phyloP scores from a whole-genome alignment of 2,113 vertebrate genomes.

The Paramormyrops kingsleyae region DNA sequence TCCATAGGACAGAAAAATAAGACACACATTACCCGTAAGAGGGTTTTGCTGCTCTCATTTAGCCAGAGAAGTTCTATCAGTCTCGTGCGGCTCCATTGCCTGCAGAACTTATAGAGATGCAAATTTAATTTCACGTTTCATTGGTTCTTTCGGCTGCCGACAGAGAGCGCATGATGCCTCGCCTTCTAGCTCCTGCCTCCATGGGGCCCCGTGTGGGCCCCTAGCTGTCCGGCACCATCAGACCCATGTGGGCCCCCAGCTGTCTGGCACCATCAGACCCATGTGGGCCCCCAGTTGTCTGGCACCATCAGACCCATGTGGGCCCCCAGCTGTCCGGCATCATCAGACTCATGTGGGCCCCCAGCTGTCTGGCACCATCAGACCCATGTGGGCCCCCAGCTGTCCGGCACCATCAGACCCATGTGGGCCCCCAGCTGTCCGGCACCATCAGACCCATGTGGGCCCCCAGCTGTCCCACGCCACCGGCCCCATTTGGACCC shows the following conservation, averaged over 20 bases:
- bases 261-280: neutral
- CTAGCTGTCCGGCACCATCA: neutral
- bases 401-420: neutral
- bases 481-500: neutral
- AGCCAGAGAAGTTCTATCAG: conserved; percentile 32
- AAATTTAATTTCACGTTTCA: conserved; percentile 52
- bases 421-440: neutral
- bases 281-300: neutral
- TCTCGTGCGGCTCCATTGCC: conserved; percentile 32
- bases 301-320: too few species aligned
- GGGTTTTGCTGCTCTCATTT: neutral
- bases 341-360: too few species aligned
- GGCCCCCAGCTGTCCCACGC: too few species aligned
- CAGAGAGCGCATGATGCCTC: conserved; percentile 15
- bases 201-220: neutral
- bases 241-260: neutral
- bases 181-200: conserved; percentile 20
- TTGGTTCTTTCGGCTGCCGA: conserved; percentile 31
- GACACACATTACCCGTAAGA: neutral
- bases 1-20: neutral
- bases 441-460: too few species aligned
- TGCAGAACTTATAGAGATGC: conserved; percentile 41
- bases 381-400: too few species aligned
- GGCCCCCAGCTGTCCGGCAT: too few species aligned
- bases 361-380: too few species aligned